Evolutionary conservation across 2,888 invertebrate species (phyloP), one percentile per base, ranked within the genome.

Genomic region (Oscheius myriophilus): DNA sequence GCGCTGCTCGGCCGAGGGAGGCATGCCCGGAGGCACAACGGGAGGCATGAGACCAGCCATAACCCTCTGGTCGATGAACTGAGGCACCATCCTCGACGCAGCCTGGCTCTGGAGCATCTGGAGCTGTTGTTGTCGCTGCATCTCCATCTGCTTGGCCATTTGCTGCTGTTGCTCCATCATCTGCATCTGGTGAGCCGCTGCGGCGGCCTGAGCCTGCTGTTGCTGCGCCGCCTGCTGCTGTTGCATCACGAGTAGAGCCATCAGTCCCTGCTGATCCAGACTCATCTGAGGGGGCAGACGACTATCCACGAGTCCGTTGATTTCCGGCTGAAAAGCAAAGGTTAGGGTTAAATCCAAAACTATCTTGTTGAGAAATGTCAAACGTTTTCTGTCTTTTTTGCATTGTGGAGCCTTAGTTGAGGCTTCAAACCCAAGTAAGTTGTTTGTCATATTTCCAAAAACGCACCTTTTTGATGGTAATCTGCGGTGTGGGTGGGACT

Each of bases 201-300:
- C 21, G 16, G 26, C 23, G 9, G 71, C 67, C 12, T 61, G 62
- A 21, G 71, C 71, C 33, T 71, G 67, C 23, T 57, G 25, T n/a
- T 46, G 49, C 43, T 51, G 67, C 67, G n/a, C n/a, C n/a, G n/a
- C n/a, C n/a, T 53, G 33, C 9, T n/a, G 59, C 52, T 67, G 49
- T 21, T 16, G 59, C 67, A n/a, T 58, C 51, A 1, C 46, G 51
- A 54, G 12, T 11, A 53, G 53, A 26, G 26, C 53, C 21, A 25
- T 53, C n/a, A n/a, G n/a, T 23, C 33, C 26, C 41, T 63, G 21
- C 33, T 21, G 25, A n/a, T 61, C 61, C 49, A 61, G 25, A 2
- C 25, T 23, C 49, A 49, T 18, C 21, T 18, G 18, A 33, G 39
- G 26, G 16, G 43, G 18, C 43, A 42, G 41, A 4, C 61, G 61